Evolutionary conservation across 1,140 invertebrate genomes (phyloP).

Genomic region (Neotoxoptera formosana): DNA sequence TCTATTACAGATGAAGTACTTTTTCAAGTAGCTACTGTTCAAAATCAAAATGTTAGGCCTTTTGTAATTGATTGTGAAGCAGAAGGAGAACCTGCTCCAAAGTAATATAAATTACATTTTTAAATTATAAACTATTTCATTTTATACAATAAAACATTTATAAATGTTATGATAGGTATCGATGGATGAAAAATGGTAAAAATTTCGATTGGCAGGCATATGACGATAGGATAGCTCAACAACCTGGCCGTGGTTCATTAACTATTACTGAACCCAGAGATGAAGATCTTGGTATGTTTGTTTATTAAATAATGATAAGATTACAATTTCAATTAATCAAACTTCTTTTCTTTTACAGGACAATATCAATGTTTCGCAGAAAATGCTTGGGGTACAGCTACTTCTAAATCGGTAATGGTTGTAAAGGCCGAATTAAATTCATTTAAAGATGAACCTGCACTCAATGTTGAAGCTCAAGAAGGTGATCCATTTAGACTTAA

Average conservation of each 20-base stretch:
- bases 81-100: conserved; percentile 87
- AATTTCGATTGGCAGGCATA: conserved; percentile 89
- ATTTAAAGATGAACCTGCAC: conserved; percentile 80
- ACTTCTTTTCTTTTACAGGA: conserved; percentile 64
- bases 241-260: conserved; percentile 89
- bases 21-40: conserved; percentile 84
- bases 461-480: conserved; percentile 76
- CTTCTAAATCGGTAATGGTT: conserved; percentile 93
- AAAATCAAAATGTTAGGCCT: conserved; percentile 88
- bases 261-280: conserved; percentile 87
- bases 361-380: conserved; percentile 97
- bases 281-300: conserved; percentile 79
- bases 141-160: neutral
- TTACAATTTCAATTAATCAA: conserved; percentile 4
- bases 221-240: conserved; percentile 91
- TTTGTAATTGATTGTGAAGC: conserved; percentile 95
- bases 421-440: conserved; percentile 93
- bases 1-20: conserved; percentile 88
- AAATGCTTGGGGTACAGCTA: conserved; percentile 93
- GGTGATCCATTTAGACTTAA: conserved; percentile 86
- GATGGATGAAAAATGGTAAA: conserved; percentile 96
- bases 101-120: conserved; percentile 69
- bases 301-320: neutral
- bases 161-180: conserved; percentile 73
- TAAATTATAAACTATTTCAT: neutral